These are phyloP conservation scores for Glaucidium brasilianum DNA, from an alignment of 2,113 vertebrate genomes.

Conservation along the genomic window DNA sequence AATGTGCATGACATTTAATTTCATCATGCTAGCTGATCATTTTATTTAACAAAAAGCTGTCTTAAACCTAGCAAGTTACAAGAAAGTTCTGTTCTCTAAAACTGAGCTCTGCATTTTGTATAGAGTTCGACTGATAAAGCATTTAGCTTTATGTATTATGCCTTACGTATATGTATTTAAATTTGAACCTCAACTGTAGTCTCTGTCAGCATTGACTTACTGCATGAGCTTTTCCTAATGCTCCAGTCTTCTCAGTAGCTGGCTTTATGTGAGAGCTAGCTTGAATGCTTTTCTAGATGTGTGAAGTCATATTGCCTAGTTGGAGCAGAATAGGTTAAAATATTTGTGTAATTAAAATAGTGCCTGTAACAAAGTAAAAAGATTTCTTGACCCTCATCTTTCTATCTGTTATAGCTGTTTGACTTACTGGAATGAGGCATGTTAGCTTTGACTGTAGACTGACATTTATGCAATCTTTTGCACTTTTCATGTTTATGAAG, in stretches of 20 bases:
- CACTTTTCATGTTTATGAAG: neutral
- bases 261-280: slow-evolving; percentile 26
- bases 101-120: neutral
- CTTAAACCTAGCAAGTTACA: slow-evolving; percentile 4
- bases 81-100: neutral
- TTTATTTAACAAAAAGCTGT: slow-evolving; percentile 46
- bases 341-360: neutral
- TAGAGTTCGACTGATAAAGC: neutral
- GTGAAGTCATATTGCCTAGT: slow-evolving; percentile 36
- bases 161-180: neutral
- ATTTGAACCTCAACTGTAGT: neutral
- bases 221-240: slow-evolving; percentile 75
- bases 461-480: slow-evolving; percentile 40
- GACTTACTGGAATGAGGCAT: slow-evolving; percentile 74
- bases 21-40: slow-evolving; percentile 55
- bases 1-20: slow-evolving; percentile 53
- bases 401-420: slow-evolving; percentile 52
- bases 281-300: slow-evolving; percentile 36
- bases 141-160: neutral
- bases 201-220: slow-evolving; percentile 28
- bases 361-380: slow-evolving; percentile 26
- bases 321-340: slow-evolving; percentile 9
- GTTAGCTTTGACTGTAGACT: slow-evolving; percentile 62
- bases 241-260: slow-evolving; percentile 3
- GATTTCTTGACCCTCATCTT: slow-evolving; percentile 6